A percentile compares a stretch with the other conserved stretches of the same genome.
phyloP scores from a whole-genome alignment of 2,797 vertebrate species.

The Tapera naevia region DNA sequence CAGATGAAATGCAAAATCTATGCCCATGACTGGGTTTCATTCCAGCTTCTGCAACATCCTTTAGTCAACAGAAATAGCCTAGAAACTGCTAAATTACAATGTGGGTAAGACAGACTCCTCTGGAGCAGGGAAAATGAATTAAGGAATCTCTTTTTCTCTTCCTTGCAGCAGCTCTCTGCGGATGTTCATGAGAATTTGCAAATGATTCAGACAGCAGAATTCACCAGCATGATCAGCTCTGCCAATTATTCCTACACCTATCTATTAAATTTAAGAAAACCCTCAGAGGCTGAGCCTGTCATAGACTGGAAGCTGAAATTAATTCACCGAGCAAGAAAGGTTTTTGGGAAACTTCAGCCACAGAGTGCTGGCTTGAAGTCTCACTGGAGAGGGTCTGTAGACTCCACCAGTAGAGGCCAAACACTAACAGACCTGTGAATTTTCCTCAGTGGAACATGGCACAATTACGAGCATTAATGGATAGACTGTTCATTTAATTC shows the following conservation, averaged over 20 bases:
- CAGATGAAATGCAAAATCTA: neutral
- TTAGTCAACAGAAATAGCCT: neutral
- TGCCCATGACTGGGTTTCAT: neutral
- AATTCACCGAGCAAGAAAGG: neutral
- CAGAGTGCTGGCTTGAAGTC: neutral
- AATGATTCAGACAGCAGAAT: neutral
- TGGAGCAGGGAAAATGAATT: conserved; percentile 5
- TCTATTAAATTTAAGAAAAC: conserved; percentile 25
- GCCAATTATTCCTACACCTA: conserved; percentile 1
- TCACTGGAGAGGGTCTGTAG: neutral
- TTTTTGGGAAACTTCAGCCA: neutral
- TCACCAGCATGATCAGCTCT: conserved; percentile 7
- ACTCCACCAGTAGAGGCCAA: neutral
- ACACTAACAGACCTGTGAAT: neutral
- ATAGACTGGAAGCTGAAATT: neutral
- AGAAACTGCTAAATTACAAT: neutral
- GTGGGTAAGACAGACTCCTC: neutral
- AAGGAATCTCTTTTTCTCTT: neutral
- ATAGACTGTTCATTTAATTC: conserved; percentile 38
- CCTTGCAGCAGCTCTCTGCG: neutral
- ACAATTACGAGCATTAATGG: conserved; percentile 44
- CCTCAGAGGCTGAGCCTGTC: neutral
- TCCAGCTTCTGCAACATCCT: neutral
- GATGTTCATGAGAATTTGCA: neutral
- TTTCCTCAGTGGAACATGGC: neutral